Base-by-base conservation (phyloP, 2,888 invertebrate species). In the Pollenia griseotomentosa region DNA sequence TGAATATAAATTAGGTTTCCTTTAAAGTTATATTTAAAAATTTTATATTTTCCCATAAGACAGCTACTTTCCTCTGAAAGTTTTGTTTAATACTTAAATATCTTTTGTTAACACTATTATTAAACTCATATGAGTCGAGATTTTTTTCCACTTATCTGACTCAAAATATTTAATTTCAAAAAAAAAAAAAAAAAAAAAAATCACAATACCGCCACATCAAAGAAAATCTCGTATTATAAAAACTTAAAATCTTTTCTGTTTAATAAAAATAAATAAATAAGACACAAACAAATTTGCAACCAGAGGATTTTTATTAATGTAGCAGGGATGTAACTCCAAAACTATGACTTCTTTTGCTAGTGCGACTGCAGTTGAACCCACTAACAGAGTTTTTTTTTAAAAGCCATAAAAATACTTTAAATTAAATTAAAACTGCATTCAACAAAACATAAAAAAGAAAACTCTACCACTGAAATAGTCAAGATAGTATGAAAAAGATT, bases 341-440 rank as follows among this genome's bases (percentile, higher is more conserved):
- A 12, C 4, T 6, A 3, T 73, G 42, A 66, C 48, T 66, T 23
- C 65, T 42, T 48, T 59, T 66, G 53, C 75, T 66, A 59, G 16
- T 63, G 80, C 80, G 65, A 77, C 53, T 51, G 55, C 63, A 70
- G 42, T 6, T 33, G 33, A 33, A 33, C 33, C 33, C 23, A 70
- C 51, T 53, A 65, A 33, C 48, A 53, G 51, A 48, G 23, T 61
- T 44, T 75, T 70, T 23, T 16, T 46, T 23, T 70, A 19, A 51
- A 53, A 44, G 14, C 42, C 77, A 19, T n/a, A 70, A 83, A 83
- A 83, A 77, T 83, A 70, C 40, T 83, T 83, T 77, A 83, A 83
- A 77, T 83, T 83, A 83, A 83, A 83, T 83, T 77, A 83, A 83
- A 83, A 83, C 70, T 83, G 75, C 83, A 83, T 83, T 83, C 75